phyloP scores from a whole-genome alignment of 2,888 invertebrate species.

The Tubulanus polymorphus region DNA sequence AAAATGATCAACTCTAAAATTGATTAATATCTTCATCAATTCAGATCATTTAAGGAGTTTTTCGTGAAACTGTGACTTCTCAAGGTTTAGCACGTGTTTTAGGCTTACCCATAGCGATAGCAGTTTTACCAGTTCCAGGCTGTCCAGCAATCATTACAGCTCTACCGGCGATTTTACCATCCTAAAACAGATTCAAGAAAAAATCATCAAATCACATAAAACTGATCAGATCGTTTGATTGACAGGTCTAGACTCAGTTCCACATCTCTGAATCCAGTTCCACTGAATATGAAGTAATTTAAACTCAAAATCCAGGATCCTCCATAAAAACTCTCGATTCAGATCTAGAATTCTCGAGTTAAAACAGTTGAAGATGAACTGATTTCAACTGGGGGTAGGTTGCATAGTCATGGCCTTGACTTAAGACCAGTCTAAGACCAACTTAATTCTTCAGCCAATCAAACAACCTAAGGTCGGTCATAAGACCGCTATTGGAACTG shows the following conservation, averaged over 20 bases:
- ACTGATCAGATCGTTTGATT: neutral
- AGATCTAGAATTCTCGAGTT: slow-evolving; percentile 1
- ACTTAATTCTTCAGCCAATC: too few species aligned
- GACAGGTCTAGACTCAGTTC: neutral
- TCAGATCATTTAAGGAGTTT: neutral
- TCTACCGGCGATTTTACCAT: slow-evolving; percentile 95
- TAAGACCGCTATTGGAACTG: too few species aligned
- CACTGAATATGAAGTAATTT: too few species aligned
- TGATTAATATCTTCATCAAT: neutral
- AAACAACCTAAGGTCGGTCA: too few species aligned
- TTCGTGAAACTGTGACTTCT: neutral
- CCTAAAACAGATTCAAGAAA: slow-evolving; percentile 55
- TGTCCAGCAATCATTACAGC: slow-evolving; percentile 93
- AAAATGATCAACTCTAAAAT: neutral
- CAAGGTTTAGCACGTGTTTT: too few species aligned
- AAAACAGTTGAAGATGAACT: too few species aligned
- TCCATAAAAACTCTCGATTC: slow-evolving; percentile 3
- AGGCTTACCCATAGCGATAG: slow-evolving; percentile 86
- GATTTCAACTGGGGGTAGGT: too few species aligned
- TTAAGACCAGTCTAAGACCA: too few species aligned
- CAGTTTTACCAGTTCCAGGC: slow-evolving; percentile 95
- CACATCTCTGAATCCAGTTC: too few species aligned
- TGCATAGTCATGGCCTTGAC: too few species aligned
- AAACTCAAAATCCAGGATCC: slow-evolving; percentile 11
- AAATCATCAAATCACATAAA: neutral